phyloP scores from a whole-genome alignment of 2,888 invertebrate genomes.

The Zhuqinia jingwanae region DNA sequence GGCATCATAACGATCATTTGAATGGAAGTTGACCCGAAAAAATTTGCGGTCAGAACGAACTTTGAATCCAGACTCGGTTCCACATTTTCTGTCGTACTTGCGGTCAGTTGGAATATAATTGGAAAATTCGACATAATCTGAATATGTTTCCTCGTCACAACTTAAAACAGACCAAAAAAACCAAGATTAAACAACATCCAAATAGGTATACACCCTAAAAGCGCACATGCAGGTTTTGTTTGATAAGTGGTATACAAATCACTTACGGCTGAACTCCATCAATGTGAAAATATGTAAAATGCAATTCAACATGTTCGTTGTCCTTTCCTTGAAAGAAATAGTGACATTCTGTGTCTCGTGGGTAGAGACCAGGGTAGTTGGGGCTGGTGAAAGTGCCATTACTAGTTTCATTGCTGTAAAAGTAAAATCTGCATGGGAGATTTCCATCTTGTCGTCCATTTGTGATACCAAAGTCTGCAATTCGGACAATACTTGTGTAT shows the following conservation, averaged over 20 bases:
- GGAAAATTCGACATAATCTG: constrained; percentile 98
- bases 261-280: constrained; percentile 96
- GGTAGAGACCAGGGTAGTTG: constrained; percentile 95
- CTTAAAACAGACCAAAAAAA: constrained; percentile 96
- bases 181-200: no score
- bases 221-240: no score
- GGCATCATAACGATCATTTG: constrained; percentile 95
- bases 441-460: constrained; percentile 89
- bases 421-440: constrained; percentile 93
- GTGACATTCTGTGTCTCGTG: constrained; percentile 93
- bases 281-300: constrained; percentile 95
- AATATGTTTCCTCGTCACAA: constrained; percentile 94
- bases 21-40: constrained; percentile 91
- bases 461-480: constrained; percentile 92
- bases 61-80: constrained; percentile 88
- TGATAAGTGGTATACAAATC: no score
- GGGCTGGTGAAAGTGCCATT: constrained; percentile 93
- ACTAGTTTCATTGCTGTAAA: constrained; percentile 90
- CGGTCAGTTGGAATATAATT: constrained; percentile 95
- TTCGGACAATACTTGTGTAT: constrained; percentile 4
- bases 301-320: constrained; percentile 90
- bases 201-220: no score
- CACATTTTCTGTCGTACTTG: constrained; percentile 94
- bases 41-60: constrained; percentile 77
- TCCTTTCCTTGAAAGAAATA: constrained; percentile 92